These are phyloP conservation scores for Cotesia chilonis DNA, from an alignment of 1,140 invertebrate species.

Conservation along the genomic window DNA sequence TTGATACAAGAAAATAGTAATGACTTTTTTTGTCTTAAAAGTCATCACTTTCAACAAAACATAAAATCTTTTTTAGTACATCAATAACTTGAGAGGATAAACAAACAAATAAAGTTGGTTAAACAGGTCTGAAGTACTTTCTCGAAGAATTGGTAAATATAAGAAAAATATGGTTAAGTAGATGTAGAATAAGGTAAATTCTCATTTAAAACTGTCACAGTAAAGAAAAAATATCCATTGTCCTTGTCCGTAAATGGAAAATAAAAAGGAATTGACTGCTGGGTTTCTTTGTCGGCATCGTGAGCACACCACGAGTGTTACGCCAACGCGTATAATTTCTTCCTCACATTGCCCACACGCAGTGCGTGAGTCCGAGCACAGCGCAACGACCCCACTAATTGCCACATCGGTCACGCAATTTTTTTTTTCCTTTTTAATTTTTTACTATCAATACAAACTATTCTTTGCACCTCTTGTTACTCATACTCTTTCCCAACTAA, in stretches of 20 bases:
- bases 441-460: slow-evolving; percentile 11
- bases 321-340: slow-evolving; percentile 43
- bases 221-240: slow-evolving; percentile 20
- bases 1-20: not conserved
- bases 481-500: not conserved
- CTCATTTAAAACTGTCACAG: slow-evolving; percentile 4
- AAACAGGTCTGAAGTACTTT: not conserved
- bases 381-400: slow-evolving; percentile 48
- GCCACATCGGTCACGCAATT: slow-evolving; percentile 47
- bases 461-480: not conserved
- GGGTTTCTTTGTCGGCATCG: slow-evolving; percentile 32
- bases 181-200: slow-evolving; percentile 15
- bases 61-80: not conserved
- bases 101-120: slow-evolving; percentile 18
- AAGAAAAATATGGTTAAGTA: too few relatives aligned
- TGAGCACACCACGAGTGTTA: slow-evolving; percentile 34
- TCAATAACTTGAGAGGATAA: slow-evolving; percentile 4
- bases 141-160: slow-evolving; percentile 1
- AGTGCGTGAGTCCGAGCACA: slow-evolving; percentile 3
- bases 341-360: slow-evolving; percentile 21
- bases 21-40: slow-evolving; percentile 6
- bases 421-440: slow-evolving; percentile 31
- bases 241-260: slow-evolving; percentile 9
- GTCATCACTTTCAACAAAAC: slow-evolving; percentile 1
- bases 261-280: slow-evolving; percentile 14